These are phyloP conservation scores for Leptinotarsa lineolata DNA, from an alignment of 1,140 invertebrate genomes.

Conservation along the genomic window DNA sequence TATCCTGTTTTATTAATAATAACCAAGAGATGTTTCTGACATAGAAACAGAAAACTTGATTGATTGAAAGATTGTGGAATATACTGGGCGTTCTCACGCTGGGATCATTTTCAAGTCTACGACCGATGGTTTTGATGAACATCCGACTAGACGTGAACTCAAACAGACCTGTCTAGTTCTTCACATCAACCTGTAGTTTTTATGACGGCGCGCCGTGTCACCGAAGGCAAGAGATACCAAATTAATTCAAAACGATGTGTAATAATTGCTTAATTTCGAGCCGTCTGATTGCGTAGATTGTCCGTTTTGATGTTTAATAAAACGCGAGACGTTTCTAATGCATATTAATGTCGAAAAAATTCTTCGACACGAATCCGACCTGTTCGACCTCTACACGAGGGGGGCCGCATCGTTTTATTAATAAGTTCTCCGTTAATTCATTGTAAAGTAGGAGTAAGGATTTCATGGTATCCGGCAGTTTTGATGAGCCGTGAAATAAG, in stretches of 20 bases:
- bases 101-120: no score
- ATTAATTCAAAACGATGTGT: slow-evolving; percentile 15
- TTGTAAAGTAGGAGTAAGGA: slow-evolving; percentile 15
- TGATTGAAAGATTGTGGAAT: no score
- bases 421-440: slow-evolving; percentile 9
- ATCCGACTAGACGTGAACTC: not conserved
- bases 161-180: not conserved
- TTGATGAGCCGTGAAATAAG: slow-evolving; percentile 17
- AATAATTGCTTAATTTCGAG: slow-evolving; percentile 12
- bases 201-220: not conserved
- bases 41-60: no score
- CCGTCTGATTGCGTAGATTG: not conserved
- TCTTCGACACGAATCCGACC: slow-evolving; percentile 19
- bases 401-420: slow-evolving; percentile 4
- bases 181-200: not conserved
- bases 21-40: no score
- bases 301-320: slow-evolving; percentile 16
- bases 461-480: slow-evolving; percentile 22
- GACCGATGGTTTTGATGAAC: not conserved
- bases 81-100: no score
- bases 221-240: not conserved
- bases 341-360: slow-evolving; percentile 22
- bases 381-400: not conserved
- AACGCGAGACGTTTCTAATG: slow-evolving; percentile 16
- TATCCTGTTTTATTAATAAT: no score